Evolutionary conservation across 2,113 vertebrate species (phyloP), one percentile per base, ranked within the genome.

Genomic region (Phyllostomus discolor): DNA sequence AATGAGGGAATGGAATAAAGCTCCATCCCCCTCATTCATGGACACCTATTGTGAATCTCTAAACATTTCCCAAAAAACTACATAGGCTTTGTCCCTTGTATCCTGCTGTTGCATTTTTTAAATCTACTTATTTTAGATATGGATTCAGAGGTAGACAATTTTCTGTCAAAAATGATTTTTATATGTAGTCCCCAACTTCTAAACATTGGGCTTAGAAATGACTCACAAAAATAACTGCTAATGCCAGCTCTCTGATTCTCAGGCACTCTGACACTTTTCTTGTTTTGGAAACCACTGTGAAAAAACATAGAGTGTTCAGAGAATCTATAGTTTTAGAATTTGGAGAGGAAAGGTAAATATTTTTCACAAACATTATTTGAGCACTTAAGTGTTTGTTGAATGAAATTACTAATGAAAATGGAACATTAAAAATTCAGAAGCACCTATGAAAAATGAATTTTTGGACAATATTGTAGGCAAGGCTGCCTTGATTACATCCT

Each of bases 361-460:
- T 95, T 75, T 94, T 50, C 75, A 90, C n/a, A 87, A 95, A 79
- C 10, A 17, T 89, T 81, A 95, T 35, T 46, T 87, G 12, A 78
- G 33, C 17, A 20, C 2, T 54, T 93, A 88, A 90, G 54, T 95
- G 35, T 62, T 90, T 79, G 14, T 87, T 66, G 76, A 94, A 75
- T 72, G 93, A 54, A 80, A 72, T 96, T 48, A 79, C 24, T 86
- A 90, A 91, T 90, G 20, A 78, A 93, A 94, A 35, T 59, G 0
- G 28, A 87, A 92, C 91, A 78, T 78, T 91, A 38, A 72, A 78
- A 88, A 88, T 54, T 43, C 28, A 83, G 33, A 88, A 35, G 2
- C 5, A 67, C 10, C 12, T 50, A 78, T 38, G 43, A 78, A 88
- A 92, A 94, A 41, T 62, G 7, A 85, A 67, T 67, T 76, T 80